A percentile compares a stretch with the other conserved stretches of the same genome.
These are phyloP conservation scores for Amaurobius ferox DNA, from an alignment of 2,888 invertebrate genomes.

Conservation along the genomic window DNA sequence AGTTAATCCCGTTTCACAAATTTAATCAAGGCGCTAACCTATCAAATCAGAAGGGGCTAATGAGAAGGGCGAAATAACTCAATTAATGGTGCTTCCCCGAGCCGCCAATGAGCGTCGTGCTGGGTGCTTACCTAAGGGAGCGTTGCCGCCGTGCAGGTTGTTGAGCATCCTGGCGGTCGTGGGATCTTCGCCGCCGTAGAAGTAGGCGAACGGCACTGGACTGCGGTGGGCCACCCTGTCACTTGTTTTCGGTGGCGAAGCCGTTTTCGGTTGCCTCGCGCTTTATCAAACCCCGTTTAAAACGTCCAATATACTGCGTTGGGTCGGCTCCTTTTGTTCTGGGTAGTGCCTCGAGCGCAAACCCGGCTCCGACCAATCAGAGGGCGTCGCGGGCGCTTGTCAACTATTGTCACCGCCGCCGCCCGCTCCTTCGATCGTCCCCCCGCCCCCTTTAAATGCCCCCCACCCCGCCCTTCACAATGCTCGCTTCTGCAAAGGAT, in stretches of 20 bases:
- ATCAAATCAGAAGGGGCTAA: constrained; percentile 75
- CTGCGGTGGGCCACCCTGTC: constrained; percentile 68
- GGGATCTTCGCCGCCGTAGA: constrained; percentile 66
- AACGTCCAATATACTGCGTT: constrained; percentile 58
- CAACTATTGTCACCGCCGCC: constrained; percentile 71
- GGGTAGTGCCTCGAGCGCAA: constrained; percentile 44
- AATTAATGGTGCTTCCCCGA: constrained; percentile 72
- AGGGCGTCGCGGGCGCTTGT: constrained; percentile 69
- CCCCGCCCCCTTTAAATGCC: constrained; percentile 51
- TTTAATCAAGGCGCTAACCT: constrained; percentile 75
- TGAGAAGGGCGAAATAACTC: constrained; percentile 74
- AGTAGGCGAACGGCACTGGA: constrained; percentile 62
- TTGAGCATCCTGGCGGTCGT: constrained; percentile 70
- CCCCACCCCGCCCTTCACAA: constrained; percentile 7
- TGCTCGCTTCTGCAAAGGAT: neutral
- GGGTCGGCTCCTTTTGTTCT: constrained; percentile 67
- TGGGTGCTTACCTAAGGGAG: constrained; percentile 73
- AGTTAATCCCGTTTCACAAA: constrained; percentile 75
- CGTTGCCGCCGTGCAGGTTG: constrained; percentile 70
- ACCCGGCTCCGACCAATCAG: constrained; percentile 69
- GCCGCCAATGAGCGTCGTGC: constrained; percentile 42
- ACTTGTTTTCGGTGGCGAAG: constrained; percentile 9
- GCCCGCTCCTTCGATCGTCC: neutral
- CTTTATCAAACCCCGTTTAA: constrained; percentile 54
- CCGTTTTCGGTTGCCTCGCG: constrained; percentile 13